A percentile compares a stretch with the other conserved stretches of the same genome.
Conservation (phyloP, 2,797 vertebrate species). For the Stomatorhinus walkeri region DNA sequence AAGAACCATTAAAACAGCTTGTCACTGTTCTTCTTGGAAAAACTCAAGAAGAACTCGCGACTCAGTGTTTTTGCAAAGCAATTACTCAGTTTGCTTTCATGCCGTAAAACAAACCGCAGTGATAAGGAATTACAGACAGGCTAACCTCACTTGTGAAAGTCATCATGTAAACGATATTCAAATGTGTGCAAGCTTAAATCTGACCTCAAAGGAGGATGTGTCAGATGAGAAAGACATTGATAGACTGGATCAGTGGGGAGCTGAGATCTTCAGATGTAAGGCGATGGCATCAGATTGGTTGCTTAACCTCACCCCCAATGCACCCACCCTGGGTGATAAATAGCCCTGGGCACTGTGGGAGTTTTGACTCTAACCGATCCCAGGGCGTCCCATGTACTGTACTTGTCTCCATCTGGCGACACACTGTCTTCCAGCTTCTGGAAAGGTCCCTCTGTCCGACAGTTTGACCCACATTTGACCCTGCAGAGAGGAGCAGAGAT, state of each 20-base stretch:
- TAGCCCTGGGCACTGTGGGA: neutral
- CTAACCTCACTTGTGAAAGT: neutral
- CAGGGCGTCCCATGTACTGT: neutral
- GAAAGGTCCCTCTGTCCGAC: constrained; percentile 40
- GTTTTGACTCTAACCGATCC: neutral
- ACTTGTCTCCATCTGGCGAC: neutral
- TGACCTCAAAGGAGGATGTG: neutral
- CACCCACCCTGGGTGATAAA: neutral
- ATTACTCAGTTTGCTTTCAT: too few species aligned
- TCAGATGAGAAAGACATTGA: constrained; percentile 25
- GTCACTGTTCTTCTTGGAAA: neutral
- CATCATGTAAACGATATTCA: neutral
- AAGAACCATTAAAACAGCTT: neutral
- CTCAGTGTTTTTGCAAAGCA: too few species aligned
- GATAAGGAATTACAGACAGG: neutral
- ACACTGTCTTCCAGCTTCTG: neutral
- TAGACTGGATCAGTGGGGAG: constrained; percentile 14
- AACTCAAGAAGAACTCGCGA: too few species aligned
- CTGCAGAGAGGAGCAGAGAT: constrained; percentile 49
- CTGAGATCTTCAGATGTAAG: constrained; percentile 28
- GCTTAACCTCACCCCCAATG: neutral
- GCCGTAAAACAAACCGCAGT: neutral
- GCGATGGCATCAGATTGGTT: constrained; percentile 32
- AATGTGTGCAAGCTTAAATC: neutral
- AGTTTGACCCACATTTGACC: constrained; percentile 58